Conservation (phyloP, 2,797 vertebrate species). For the Ctenopoma kingsleyae region DNA sequence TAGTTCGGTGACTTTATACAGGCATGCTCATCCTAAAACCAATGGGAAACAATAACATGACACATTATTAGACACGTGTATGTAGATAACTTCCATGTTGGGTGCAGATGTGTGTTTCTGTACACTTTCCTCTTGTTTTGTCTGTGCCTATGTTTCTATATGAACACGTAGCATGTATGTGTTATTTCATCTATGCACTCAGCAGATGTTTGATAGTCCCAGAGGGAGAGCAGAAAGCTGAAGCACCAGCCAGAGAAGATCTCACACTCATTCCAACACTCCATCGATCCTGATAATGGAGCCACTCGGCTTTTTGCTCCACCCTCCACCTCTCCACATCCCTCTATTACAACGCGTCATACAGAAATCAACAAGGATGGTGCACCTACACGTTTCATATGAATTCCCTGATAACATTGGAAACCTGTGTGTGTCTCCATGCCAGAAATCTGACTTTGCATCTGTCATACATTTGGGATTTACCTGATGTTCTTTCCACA, state of each 20-base stretch:
- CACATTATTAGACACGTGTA: neutral
- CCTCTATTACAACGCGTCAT: neutral
- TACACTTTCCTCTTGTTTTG: neutral
- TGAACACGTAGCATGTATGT: neutral
- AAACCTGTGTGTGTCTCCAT: neutral
- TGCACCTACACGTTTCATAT: neutral
- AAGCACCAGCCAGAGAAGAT: slow-evolving; percentile 34
- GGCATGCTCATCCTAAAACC: neutral
- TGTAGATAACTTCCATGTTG: neutral
- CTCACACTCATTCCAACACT: slow-evolving; percentile 22
- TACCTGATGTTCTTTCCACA: neutral
- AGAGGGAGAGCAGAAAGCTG: slow-evolving; percentile 35
- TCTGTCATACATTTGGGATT: no score
- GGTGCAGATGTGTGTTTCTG: fast-evolving
- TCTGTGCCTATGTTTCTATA: neutral
- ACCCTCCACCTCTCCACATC: neutral
- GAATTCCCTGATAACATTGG: neutral
- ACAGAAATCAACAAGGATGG: neutral
- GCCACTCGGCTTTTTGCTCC: slow-evolving; percentile 28
- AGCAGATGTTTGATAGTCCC: slow-evolving; percentile 55
- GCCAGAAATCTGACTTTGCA: no score
- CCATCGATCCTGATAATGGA: slow-evolving; percentile 57
- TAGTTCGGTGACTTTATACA: neutral
- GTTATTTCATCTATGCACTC: slow-evolving; percentile 29
- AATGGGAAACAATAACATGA: no score